Conservation (phyloP, 1,140 invertebrate species). For the Drosophila virilis region DNA sequence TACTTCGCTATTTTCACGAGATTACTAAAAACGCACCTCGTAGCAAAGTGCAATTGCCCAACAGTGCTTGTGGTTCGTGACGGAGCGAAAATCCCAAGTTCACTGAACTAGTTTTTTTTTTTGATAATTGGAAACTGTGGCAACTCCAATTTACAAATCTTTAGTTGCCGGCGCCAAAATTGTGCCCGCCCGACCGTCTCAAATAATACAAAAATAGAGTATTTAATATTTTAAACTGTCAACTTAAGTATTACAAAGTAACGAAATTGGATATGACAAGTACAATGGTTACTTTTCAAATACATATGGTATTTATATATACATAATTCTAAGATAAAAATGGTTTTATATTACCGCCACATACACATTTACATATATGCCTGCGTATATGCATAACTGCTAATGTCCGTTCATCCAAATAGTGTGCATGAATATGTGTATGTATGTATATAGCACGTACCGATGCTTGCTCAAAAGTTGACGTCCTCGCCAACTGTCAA, state of each 20-base stretch:
- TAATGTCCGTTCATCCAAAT: not conserved
- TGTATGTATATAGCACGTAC: not conserved
- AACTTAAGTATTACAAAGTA: not conserved
- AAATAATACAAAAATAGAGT: not conserved
- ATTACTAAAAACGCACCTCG: constrained; percentile 54
- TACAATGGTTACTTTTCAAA: not conserved
- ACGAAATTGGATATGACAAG: not conserved
- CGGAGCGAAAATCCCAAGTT: not conserved
- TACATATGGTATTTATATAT: not conserved
- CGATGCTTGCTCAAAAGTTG: not conserved
- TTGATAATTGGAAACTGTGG: not conserved
- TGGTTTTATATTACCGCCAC: not conserved
- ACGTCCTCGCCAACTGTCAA: not conserved
- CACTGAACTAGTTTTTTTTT: constrained; percentile 10
- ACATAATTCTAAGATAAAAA: not conserved
- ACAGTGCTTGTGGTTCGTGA: constrained; percentile 17
- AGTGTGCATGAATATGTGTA: not conserved
- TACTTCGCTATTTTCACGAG: constrained; percentile 44
- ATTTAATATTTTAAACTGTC: constrained; percentile 2
- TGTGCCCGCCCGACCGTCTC: not conserved
- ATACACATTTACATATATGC: not conserved
- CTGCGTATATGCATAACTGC: not conserved
- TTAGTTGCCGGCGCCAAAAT: constrained; percentile 12
- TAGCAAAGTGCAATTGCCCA: constrained; percentile 25
- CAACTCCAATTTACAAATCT: constrained; percentile 11